Evolutionary conservation across 1,140 invertebrate species (phyloP), one percentile per base, ranked within the genome.

Genomic region (Dendroctonus ponderosae): DNA sequence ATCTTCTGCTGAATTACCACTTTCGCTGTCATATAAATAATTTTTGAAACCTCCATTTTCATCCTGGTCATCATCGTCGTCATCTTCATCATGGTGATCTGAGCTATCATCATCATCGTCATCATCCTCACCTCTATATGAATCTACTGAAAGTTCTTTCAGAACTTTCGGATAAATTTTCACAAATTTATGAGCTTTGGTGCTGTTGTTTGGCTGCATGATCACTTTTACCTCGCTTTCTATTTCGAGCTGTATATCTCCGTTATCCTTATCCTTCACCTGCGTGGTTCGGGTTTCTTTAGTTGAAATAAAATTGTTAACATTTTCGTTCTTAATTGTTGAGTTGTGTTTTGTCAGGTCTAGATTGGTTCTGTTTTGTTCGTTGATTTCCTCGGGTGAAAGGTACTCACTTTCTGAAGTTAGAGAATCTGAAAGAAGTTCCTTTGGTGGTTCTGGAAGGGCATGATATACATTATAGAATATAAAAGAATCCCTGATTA

Each of bases 201-300:
- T 71, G 41, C 43, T 59, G 49, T 72, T 72, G 51, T 72, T 66
- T 6, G 75, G 73, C 38, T 70, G 62, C 14, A 61, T 41, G n/a
- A 74, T 60, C 0, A 71, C 38, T 66, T 75, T 72, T 12, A 76
- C 64, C 63, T 72, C 72, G 65, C 68, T 74, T 42, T 72, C 68
- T 49, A 76, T 74, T 61, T 76, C 73, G 15, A 76, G 53, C 63
- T 76, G 64, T 2, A 68, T 54, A 49, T 71, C 68, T 6, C 70
- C 75, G 62, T 76, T 67, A 54, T 68, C 57, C 64, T 72, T 71
- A 50, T 73, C 72, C 66, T 75, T 75, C 0, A 76, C 56, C 15
- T 50, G 80, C 77, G 37, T 81, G 76, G 8, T 79, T 74, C 5
- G 82, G 79, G 72, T 83, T 84, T 43, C 72, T 77, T 6, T 82